Evolutionary conservation across 2,888 invertebrate genomes (phyloP).

Genomic region (Lochmaea capreae): DNA sequence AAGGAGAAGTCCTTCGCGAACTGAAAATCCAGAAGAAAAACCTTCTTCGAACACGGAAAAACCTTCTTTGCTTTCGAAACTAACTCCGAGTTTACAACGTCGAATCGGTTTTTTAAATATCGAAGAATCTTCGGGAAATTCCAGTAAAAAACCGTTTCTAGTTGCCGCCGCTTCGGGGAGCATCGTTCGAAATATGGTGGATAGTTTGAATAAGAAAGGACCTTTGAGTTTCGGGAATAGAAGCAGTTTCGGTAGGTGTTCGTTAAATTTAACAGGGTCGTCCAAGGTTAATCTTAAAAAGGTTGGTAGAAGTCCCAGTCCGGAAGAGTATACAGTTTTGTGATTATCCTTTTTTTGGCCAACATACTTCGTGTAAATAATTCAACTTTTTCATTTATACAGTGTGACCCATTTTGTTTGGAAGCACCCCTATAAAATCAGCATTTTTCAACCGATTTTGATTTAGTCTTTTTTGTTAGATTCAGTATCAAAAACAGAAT

Average conservation of each 20-base stretch:
- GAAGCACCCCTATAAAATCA: too few relatives aligned
- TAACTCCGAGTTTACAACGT: constrained; percentile 43
- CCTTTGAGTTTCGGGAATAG: constrained; percentile 56
- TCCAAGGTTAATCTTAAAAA: constrained; percentile 53
- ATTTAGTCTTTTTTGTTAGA: too few relatives aligned
- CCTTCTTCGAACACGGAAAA: constrained; percentile 15
- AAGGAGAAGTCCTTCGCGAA: constrained; percentile 32
- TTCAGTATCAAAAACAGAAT: too few relatives aligned
- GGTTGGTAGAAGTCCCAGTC: constrained; percentile 44
- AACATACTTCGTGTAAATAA: not conserved
- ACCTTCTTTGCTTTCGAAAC: constrained; percentile 42
- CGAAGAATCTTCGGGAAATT: constrained; percentile 22
- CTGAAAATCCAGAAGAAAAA: constrained; percentile 3
- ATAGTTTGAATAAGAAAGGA: constrained; percentile 62
- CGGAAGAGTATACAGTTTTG: constrained; percentile 51
- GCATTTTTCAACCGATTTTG: too few relatives aligned
- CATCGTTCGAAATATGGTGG: constrained; percentile 62
- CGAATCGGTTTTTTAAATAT: constrained; percentile 41
- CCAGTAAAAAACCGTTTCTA: constrained; percentile 34
- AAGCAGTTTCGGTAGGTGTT: constrained; percentile 59
- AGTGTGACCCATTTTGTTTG: too few relatives aligned
- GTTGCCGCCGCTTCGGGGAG: constrained; percentile 43
- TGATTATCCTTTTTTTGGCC: constrained; percentile 30
- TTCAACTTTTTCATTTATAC: too few relatives aligned
- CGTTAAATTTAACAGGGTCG: constrained; percentile 59